Evolutionary conservation across 2,888 invertebrate species (phyloP).

Genomic region (Abrostola triplasia): DNA sequence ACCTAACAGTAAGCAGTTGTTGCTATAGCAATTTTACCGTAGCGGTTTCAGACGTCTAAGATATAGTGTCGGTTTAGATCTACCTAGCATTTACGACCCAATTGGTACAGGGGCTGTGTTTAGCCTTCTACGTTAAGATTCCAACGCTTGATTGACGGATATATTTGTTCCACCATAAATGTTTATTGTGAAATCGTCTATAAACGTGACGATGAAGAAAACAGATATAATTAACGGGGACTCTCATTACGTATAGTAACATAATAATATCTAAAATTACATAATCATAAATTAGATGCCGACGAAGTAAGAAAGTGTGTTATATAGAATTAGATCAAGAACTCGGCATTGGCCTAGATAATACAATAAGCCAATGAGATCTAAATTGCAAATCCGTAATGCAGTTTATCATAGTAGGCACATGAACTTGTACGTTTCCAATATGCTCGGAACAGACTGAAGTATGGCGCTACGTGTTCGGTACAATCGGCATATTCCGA

Average conservation of each 20-base stretch:
- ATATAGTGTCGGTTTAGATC: not conserved
- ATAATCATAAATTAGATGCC: too few relatives aligned
- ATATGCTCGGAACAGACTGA: constrained; percentile 39
- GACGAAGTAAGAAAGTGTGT: too few relatives aligned
- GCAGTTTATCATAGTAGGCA: constrained; percentile 6
- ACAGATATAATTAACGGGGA: not conserved
- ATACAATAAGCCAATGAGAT: not conserved
- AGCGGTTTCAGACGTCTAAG: not conserved
- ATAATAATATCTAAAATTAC: too few relatives aligned
- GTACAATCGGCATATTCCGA: constrained; percentile 30
- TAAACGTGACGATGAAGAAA: not conserved
- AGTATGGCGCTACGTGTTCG: constrained; percentile 44
- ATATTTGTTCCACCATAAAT: not conserved
- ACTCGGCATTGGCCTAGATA: not conserved
- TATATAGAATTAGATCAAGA: not conserved
- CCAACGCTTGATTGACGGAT: not conserved
- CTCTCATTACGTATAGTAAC: too few relatives aligned
- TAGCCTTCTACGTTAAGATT: not conserved
- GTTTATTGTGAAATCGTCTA: constrained; percentile 8
- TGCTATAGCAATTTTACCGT: too few relatives aligned
- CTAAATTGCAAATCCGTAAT: constrained; percentile 1
- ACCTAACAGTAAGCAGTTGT: too few relatives aligned
- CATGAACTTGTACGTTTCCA: constrained; percentile 23
- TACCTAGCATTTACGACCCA: not conserved
- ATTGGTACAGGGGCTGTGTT: not conserved